phyloP scores from a whole-genome alignment of 2,797 vertebrate species.

The Megaceryle alcyon region DNA sequence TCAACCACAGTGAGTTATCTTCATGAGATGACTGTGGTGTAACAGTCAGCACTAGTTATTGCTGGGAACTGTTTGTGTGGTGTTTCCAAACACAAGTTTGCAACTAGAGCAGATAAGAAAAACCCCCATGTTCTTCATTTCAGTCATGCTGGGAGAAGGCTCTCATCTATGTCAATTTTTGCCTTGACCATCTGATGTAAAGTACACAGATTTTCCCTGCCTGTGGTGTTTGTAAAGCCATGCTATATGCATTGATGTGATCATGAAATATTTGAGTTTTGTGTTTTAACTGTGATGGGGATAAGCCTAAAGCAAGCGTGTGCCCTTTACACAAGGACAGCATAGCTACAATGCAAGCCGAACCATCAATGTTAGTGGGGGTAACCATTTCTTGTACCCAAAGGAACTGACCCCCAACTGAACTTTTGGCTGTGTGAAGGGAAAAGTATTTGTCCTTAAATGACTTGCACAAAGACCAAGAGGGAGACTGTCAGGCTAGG shows the following conservation, averaged over 20 bases:
- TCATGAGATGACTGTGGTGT: not conserved
- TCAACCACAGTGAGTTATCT: not conserved
- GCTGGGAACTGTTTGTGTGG: not conserved
- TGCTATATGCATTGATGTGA: not conserved
- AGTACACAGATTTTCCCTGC: not conserved
- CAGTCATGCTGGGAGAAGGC: not conserved
- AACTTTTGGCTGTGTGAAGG: not conserved
- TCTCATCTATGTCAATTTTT: not conserved
- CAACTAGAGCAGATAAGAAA: not conserved
- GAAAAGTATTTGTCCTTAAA: constrained; percentile 29
- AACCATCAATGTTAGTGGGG: not conserved
- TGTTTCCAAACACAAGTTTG: not conserved
- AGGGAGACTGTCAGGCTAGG: not conserved
- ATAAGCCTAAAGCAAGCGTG: not conserved
- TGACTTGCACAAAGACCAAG: not conserved
- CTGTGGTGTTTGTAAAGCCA: not conserved
- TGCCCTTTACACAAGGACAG: not conserved
- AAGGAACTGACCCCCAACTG: not conserved
- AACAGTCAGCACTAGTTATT: not conserved
- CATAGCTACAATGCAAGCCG: not conserved
- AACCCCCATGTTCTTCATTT: not conserved
- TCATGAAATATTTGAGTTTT: not conserved
- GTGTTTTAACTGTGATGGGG: not conserved
- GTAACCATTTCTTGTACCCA: not conserved
- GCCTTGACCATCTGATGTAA: not conserved